Percentiles rank a stretch among this genome's conserved stretches.
Conservation (phyloP, 2,113 vertebrate genomes). For the Oncorhynchus keta region DNA sequence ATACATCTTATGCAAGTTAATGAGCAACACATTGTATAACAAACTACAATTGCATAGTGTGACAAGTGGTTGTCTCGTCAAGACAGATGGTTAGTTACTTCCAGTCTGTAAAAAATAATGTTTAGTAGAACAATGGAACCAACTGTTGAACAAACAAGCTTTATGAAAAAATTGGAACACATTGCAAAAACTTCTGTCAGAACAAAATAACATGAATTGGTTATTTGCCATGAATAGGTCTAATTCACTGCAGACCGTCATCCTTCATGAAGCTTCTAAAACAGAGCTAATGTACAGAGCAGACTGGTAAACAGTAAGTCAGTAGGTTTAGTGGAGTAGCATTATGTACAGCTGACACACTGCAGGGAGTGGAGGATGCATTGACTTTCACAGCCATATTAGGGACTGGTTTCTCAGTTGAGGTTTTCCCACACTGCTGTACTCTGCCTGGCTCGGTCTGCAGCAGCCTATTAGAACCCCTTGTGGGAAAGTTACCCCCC, state of each 20-base stretch:
- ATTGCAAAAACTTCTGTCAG: not conserved
- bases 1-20: not conserved
- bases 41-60: no score
- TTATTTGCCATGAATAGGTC: not conserved
- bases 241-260: not conserved
- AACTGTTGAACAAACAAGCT: not conserved
- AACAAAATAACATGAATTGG: not conserved
- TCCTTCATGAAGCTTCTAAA: not conserved
- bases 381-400: not conserved
- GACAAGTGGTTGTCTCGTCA: no score
- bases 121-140: not conserved
- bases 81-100: not conserved
- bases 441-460: not conserved
- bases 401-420: no score
- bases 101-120: not conserved
- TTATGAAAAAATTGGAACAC: not conserved
- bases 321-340: not conserved
- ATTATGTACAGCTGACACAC: not conserved
- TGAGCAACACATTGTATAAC: no score
- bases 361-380: not conserved
- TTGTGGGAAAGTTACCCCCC: not conserved
- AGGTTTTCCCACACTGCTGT: not conserved
- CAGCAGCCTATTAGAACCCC: not conserved
- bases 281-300: not conserved
- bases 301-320: not conserved